These are phyloP conservation scores for Ormyrus thymus DNA, from an alignment of 2,888 invertebrate genomes.

Conservation along the genomic window DNA sequence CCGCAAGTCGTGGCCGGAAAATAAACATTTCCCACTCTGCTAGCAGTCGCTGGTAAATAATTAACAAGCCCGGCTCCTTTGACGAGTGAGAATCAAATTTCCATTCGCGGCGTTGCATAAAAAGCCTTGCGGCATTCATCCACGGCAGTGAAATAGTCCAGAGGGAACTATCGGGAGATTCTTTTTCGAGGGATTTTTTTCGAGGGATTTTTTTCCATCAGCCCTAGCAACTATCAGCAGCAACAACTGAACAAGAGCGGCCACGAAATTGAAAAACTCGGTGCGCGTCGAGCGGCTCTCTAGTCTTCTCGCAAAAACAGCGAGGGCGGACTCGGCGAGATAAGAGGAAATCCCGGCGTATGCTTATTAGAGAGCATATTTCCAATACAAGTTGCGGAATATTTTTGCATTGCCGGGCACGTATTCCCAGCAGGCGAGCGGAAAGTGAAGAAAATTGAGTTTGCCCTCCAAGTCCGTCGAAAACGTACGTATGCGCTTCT, in stretches of 20 bases:
- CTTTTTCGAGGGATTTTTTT: slow-evolving; percentile 5
- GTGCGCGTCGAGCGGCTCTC: background rate
- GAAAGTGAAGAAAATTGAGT: slow-evolving; percentile 58
- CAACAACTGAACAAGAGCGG: background rate
- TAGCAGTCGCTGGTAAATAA: no score
- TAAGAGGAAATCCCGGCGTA: background rate
- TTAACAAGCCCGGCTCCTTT: background rate
- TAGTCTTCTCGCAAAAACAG: background rate
- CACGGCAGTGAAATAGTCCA: background rate
- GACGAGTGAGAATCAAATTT: background rate
- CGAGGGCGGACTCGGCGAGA: background rate
- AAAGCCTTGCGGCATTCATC: slow-evolving; percentile 6
- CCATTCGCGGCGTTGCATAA: background rate
- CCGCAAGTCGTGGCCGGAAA: no score
- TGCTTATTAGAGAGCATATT: no score
- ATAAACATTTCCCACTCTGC: no score
- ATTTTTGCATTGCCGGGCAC: slow-evolving; percentile 25
- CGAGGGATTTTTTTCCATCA: background rate
- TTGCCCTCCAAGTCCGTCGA: slow-evolving; percentile 53
- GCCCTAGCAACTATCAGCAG: background rate
- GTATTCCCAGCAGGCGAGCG: slow-evolving; percentile 9
- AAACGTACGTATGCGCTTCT: slow-evolving; percentile 22
- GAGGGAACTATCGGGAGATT: slow-evolving; percentile 17
- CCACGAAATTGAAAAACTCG: slow-evolving; percentile 28
- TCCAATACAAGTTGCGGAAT: slow-evolving; percentile 20